These are phyloP conservation scores for Parnassius glacialis DNA, from an alignment of 2,888 invertebrate genomes.

Conservation along the genomic window DNA sequence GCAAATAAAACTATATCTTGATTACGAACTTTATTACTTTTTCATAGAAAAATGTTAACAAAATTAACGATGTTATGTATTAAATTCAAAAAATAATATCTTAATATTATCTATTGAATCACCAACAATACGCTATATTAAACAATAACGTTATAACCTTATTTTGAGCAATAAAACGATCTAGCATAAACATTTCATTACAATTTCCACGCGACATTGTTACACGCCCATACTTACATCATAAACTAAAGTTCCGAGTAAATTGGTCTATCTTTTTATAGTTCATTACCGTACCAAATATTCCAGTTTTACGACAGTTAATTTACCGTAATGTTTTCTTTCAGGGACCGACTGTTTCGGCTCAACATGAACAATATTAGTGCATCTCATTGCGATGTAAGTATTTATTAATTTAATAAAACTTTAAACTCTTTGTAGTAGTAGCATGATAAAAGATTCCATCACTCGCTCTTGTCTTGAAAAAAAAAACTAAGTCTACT, in stretches of 20 bases:
- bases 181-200: constrained; percentile 60
- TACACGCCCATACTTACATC: constrained; percentile 32
- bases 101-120: constrained; percentile 1
- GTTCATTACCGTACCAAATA: constrained; percentile 37
- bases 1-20: no score
- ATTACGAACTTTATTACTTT: no score
- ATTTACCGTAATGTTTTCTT: constrained; percentile 62
- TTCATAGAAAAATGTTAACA: no score
- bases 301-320: constrained; percentile 40
- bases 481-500: no score
- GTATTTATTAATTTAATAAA: constrained; percentile 32
- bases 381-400: constrained; percentile 90
- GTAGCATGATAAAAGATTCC: no score
- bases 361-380: constrained; percentile 93
- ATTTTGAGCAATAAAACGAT: constrained; percentile 68
- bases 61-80: neutral
- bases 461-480: no score
- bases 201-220: constrained; percentile 53
- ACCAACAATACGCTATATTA: constrained; percentile 12
- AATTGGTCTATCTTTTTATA: constrained; percentile 24
- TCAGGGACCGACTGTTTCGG: constrained; percentile 91
- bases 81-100: neutral
- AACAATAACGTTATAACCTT: constrained; percentile 46
- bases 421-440: no score
- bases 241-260: constrained; percentile 34